phyloP scores from a whole-genome alignment of 1,140 invertebrate genomes.

The Lutraria rhynchaena region DNA sequence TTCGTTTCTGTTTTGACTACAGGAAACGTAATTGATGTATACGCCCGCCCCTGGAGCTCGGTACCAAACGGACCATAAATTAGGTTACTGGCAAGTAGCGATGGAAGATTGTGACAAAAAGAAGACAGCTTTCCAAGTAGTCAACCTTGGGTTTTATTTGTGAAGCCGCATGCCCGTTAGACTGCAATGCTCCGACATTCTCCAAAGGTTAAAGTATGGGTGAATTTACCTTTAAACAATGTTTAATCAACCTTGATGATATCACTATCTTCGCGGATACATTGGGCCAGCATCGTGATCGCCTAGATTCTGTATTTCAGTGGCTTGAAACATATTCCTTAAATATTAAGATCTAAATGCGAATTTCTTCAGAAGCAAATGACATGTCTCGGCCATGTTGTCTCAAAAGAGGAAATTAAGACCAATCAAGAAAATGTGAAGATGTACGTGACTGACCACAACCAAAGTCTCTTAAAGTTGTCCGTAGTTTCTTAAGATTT shows the following conservation, averaged over 20 bases:
- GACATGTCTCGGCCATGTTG: constrained; percentile 11
- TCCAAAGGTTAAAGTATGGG: constrained; percentile 35
- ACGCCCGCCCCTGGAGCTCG: background rate
- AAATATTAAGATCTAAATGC: constrained; percentile 31
- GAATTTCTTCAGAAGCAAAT: constrained; percentile 6
- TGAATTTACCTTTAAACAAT: constrained; percentile 6
- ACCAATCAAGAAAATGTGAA: constrained; percentile 20
- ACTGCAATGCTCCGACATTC: constrained; percentile 9
- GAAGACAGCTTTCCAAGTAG: constrained; percentile 32
- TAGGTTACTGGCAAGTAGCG: constrained; percentile 24
- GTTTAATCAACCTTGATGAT: constrained; percentile 39
- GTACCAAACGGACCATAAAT: constrained; percentile 6
- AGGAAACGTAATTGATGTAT: constrained; percentile 29
- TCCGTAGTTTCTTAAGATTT: constrained; percentile 13
- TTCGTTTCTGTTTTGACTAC: constrained; percentile 36
- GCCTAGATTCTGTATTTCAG: constrained; percentile 1
- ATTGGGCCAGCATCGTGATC: background rate
- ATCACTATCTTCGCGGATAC: constrained; percentile 12
- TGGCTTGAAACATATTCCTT: background rate
- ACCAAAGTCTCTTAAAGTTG: constrained; percentile 11
- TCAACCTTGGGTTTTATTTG: constrained; percentile 8
- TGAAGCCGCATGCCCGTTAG: constrained; percentile 31
- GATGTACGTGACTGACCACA: background rate
- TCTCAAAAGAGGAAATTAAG: constrained; percentile 1
- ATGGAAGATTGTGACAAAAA: constrained; percentile 21